Percentiles rank a stretch among this genome's conserved stretches.
phyloP scores from a whole-genome alignment of 92 coral and sea anemone genomes.

The Blastomussa wellsi region DNA sequence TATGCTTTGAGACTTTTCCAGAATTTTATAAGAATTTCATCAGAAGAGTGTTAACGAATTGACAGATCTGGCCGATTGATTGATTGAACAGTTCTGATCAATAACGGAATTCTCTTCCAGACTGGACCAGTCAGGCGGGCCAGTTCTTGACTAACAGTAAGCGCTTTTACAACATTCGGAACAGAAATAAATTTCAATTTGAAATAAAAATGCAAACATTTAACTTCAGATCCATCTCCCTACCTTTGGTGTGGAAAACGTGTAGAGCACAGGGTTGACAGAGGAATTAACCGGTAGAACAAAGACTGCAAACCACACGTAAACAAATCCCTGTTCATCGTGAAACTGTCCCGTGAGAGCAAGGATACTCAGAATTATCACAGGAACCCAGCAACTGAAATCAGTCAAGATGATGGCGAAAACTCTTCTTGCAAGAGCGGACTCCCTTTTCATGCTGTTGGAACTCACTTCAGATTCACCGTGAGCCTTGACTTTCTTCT shows the following conservation, averaged over 20 bases:
- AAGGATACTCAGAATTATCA: slow-evolving; percentile 46
- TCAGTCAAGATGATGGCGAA: slow-evolving; percentile 53
- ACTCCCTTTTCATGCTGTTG: slow-evolving; percentile 24
- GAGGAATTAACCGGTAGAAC: slow-evolving; percentile 61
- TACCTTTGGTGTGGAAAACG: slow-evolving; percentile 51
- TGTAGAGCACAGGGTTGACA: slow-evolving; percentile 58
- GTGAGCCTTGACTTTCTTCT: slow-evolving; percentile 14
- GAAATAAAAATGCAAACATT: neutral
- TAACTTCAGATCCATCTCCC: neutral
- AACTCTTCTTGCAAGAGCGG: slow-evolving; percentile 43
- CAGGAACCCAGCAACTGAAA: slow-evolving; percentile 60
- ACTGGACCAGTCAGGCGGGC: no score
- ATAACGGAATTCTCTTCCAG: no score
- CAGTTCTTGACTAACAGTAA: no score
- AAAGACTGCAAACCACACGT: slow-evolving; percentile 64
- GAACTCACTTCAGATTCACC: slow-evolving; percentile 14
- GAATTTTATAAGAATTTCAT: no score
- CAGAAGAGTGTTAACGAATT: no score
- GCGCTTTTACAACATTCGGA: neutral
- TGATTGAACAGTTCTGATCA: no score
- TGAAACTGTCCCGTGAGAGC: slow-evolving; percentile 38
- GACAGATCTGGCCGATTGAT: no score
- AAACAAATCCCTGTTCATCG: slow-evolving; percentile 36
- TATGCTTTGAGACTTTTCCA: no score
- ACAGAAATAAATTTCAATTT: no score